A percentile compares a stretch with the other conserved stretches of the same genome.
These are phyloP conservation scores for Astreopora myriophthalma DNA, from an alignment of 64 coral and sea anemone species.

Conservation along the genomic window DNA sequence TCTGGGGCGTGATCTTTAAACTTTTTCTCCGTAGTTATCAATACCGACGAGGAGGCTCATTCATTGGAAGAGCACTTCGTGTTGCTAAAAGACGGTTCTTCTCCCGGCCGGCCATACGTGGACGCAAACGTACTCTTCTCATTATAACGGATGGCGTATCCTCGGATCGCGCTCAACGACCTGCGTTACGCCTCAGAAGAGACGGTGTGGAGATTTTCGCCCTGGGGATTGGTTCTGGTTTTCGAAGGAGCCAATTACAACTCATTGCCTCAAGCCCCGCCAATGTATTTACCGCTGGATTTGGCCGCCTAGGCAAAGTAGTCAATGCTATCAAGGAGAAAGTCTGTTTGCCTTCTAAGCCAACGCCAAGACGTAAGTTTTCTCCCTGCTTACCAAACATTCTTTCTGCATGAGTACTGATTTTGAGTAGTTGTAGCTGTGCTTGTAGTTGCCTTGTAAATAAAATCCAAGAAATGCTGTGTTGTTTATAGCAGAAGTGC, in stretches of 20 bases:
- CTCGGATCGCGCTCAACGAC: neutral
- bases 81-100: neutral
- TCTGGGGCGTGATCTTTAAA: too few relatives aligned
- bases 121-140: constrained; percentile 36
- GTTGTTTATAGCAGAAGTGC: too few relatives aligned
- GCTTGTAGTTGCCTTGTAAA: too few relatives aligned
- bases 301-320: constrained; percentile 46
- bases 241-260: constrained; percentile 5
- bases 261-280: constrained; percentile 31
- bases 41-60: neutral
- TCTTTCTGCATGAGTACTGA: too few relatives aligned
- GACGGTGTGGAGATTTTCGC: constrained; percentile 52
- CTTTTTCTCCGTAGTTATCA: neutral
- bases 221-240: constrained; percentile 41
- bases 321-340: constrained; percentile 25
- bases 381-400: too few relatives aligned
- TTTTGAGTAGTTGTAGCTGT: too few relatives aligned
- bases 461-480: too few relatives aligned
- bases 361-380: constrained; percentile 57
- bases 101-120: neutral
- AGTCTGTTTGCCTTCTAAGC: neutral
- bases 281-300: constrained; percentile 37
- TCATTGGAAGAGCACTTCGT: constrained; percentile 15
- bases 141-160: constrained; percentile 57
- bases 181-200: constrained; percentile 12